phyloP scores from a whole-genome alignment of 2,797 vertebrate genomes.

The Poliocrania exsul region DNA sequence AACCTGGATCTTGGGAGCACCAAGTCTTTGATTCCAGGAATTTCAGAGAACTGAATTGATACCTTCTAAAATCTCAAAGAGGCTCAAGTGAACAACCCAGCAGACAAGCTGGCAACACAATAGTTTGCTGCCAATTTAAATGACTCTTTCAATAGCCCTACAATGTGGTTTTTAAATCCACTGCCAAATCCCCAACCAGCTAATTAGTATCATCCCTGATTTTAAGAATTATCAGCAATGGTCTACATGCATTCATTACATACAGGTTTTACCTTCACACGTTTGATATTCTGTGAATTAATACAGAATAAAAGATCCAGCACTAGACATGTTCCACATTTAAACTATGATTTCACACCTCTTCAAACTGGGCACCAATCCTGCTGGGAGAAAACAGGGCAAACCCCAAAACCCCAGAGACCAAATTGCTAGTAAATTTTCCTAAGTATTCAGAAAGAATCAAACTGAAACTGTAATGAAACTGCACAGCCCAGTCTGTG shows the following conservation, averaged over 20 bases:
- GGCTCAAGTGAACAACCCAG: neutral
- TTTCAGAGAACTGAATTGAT: neutral
- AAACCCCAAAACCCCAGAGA: neutral
- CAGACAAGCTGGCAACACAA: neutral
- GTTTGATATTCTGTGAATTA: neutral
- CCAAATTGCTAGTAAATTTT: neutral
- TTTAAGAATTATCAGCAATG: neutral
- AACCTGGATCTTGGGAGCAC: neutral
- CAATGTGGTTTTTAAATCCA: fast-evolving
- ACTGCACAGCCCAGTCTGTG: neutral
- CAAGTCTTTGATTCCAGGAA: neutral
- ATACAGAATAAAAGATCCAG: neutral
- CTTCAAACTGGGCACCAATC: neutral
- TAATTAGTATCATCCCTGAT: neutral
- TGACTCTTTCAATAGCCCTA: neutral
- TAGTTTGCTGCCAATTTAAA: neutral
- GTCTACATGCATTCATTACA: fast-evolving
- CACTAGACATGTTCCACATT: neutral
- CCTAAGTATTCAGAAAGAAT: neutral
- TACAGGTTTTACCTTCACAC: neutral
- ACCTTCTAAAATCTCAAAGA: neutral
- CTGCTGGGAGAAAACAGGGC: neutral
- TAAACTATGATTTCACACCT: neutral
- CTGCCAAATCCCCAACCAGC: neutral
- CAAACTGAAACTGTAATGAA: neutral